Conservation (phyloP, 92 coral and sea anemone species). For the Umimayanthus chanpuru region DNA sequence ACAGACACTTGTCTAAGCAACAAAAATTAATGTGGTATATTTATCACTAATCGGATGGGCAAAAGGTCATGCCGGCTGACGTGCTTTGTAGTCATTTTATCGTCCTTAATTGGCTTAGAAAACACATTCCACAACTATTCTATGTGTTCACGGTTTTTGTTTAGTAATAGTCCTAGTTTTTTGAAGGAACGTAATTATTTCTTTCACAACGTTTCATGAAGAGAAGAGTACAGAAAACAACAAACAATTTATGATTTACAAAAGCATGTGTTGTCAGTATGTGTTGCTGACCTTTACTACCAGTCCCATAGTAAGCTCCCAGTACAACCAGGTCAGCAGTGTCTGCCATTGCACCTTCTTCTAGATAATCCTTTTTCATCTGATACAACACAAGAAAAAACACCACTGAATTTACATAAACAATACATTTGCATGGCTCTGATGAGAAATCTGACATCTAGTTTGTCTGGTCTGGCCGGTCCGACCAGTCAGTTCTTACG, state of each 20-base stretch:
- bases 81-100: not conserved
- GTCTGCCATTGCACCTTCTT: conserved; percentile 99
- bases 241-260: not conserved
- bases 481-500: too few relatives aligned
- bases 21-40: too few relatives aligned
- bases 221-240: not conserved
- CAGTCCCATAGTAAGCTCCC: conserved; percentile 98
- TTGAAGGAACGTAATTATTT: too few relatives aligned
- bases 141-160: not conserved
- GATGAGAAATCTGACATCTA: not conserved
- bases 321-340: conserved; percentile 98
- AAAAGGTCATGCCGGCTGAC: too few relatives aligned
- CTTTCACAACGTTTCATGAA: not conserved
- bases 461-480: too few relatives aligned
- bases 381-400: not conserved
- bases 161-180: too few relatives aligned
- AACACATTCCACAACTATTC: not conserved
- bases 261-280: not conserved
- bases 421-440: not conserved
- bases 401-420: too few relatives aligned
- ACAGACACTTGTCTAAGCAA: too few relatives aligned
- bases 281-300: conserved; percentile 77
- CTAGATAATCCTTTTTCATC: conserved; percentile 98
- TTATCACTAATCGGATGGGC: too few relatives aligned
- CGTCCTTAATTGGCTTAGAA: not conserved